These are phyloP conservation scores for Aphelocoma coerulescens DNA, from an alignment of 2,113 vertebrate species.

Conservation along the genomic window DNA sequence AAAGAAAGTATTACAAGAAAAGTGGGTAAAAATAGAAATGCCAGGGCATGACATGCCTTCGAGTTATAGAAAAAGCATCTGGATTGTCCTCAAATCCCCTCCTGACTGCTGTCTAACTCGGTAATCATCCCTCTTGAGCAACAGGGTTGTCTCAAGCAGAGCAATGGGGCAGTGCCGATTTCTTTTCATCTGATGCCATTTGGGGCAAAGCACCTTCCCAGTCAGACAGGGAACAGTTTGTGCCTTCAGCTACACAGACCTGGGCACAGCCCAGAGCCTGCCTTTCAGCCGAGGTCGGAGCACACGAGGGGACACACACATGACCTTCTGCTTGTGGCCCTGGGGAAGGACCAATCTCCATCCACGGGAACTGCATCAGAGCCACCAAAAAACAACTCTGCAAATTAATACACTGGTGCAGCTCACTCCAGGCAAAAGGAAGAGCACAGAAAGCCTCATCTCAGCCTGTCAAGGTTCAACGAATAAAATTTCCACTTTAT, in stretches of 20 bases:
- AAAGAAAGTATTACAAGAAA: background rate
- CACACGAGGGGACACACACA: accelerated
- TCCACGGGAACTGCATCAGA: background rate
- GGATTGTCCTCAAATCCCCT: conserved; percentile 50
- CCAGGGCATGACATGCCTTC: conserved; percentile 23
- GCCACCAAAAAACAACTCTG: background rate
- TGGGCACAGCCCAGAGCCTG: background rate
- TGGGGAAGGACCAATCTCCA: accelerated
- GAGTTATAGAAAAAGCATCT: conserved; percentile 42
- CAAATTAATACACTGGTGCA: accelerated
- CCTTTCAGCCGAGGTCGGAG: accelerated
- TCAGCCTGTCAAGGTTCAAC: background rate
- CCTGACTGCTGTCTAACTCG: background rate
- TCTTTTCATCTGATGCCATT: background rate
- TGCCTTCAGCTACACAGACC: background rate
- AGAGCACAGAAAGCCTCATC: background rate
- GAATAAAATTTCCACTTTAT: background rate
- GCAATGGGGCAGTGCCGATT: background rate
- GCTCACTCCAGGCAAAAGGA: background rate
- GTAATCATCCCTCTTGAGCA: conserved; percentile 16
- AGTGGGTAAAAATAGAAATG: conserved; percentile 49
- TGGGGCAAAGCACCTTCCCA: background rate
- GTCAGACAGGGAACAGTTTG: background rate
- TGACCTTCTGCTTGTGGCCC: background rate
- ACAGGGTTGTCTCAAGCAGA: background rate